Conservation (phyloP, 2,888 invertebrate species). For the Andrena camellia region DNA sequence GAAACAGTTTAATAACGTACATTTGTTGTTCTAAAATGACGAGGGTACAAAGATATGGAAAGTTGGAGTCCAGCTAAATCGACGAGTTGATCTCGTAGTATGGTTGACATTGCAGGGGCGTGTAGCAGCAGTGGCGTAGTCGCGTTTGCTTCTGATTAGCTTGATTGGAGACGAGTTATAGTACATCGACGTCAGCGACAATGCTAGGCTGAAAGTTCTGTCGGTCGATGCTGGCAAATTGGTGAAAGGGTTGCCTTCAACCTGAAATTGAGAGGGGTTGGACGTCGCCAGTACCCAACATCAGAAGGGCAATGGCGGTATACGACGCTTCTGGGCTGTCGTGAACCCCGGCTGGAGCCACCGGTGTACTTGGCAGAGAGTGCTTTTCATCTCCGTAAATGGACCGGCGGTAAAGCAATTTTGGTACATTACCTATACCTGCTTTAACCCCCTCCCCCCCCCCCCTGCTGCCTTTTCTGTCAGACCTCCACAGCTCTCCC, state of each 20-base stretch:
- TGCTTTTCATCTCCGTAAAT: slow-evolving; percentile 84
- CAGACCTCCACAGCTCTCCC: slow-evolving; percentile 48
- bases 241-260: slow-evolving; percentile 74
- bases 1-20: neutral
- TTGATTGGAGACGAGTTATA: slow-evolving; percentile 55
- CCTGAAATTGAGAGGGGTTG: slow-evolving; percentile 72
- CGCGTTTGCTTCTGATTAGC: slow-evolving; percentile 57
- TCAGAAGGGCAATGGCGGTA: slow-evolving; percentile 68
- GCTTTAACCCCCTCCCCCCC: slow-evolving; percentile 62
- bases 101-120: neutral
- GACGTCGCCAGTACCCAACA: slow-evolving; percentile 62
- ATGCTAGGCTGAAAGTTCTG: slow-evolving; percentile 66
- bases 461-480: slow-evolving; percentile 62
- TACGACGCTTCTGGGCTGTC: slow-evolving; percentile 75
- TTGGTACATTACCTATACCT: slow-evolving; percentile 83
- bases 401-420: slow-evolving; percentile 84
- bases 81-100: neutral
- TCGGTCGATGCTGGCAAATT: slow-evolving; percentile 67
- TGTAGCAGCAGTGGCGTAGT: neutral
- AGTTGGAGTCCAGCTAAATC: no score
- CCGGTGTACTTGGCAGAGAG: slow-evolving; percentile 83
- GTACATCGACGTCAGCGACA: slow-evolving; percentile 57
- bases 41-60: no score
- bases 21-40: no score
- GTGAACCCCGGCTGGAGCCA: slow-evolving; percentile 75